phyloP scores from a whole-genome alignment of 2,797 vertebrate genomes.

The Ceyx erithaca region DNA sequence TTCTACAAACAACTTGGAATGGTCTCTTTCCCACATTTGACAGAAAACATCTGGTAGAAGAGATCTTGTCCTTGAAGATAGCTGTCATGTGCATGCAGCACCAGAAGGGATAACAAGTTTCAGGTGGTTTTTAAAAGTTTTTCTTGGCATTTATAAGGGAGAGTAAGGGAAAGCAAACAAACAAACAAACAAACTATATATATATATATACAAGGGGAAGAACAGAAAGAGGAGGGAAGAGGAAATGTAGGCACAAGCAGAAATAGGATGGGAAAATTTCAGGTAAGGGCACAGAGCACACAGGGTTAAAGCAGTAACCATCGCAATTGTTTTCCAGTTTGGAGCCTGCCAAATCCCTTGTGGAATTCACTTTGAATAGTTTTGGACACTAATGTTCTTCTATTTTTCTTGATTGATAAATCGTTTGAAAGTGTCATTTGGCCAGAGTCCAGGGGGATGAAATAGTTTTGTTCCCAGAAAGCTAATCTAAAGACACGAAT shows the following conservation, averaged over 20 bases:
- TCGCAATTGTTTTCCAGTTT: background rate
- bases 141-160: background rate
- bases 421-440: background rate
- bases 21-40: background rate
- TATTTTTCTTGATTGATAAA: constrained; percentile 18
- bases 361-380: background rate
- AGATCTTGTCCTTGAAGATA: constrained; percentile 30
- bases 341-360: background rate
- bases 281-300: background rate
- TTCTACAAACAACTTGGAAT: background rate
- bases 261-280: background rate
- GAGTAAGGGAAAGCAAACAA: background rate
- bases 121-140: background rate
- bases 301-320: background rate
- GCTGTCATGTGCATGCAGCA: background rate
- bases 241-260: background rate
- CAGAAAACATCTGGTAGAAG: background rate
- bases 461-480: background rate
- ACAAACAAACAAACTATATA: background rate
- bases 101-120: background rate
- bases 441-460: background rate
- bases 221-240: background rate
- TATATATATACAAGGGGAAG: background rate
- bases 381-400: background rate
- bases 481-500: background rate